A percentile compares a stretch with the other conserved stretches of the same genome.
Evolutionary conservation across 2,888 invertebrate genomes (phyloP).

Genomic region (Drosophila hamatofila): DNA sequence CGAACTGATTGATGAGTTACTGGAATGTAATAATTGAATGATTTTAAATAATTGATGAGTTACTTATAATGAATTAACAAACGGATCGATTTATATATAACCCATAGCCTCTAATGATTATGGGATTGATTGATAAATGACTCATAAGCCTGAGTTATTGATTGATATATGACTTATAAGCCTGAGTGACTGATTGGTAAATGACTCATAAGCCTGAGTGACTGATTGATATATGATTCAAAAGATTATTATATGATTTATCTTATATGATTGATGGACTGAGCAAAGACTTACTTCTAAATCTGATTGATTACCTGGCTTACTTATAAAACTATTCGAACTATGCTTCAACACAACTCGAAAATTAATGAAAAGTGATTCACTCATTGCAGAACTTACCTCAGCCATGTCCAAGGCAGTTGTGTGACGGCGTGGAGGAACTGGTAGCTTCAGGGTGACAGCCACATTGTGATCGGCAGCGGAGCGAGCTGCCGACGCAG

Average conservation of each 20-base stretch:
- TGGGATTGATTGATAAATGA: too few relatives aligned
- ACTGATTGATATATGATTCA: neutral
- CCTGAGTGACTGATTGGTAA: neutral
- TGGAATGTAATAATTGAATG: too few relatives aligned
- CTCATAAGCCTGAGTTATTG: too few relatives aligned
- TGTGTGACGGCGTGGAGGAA: conserved; percentile 89
- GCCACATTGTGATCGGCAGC: conserved; percentile 87
- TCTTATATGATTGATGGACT: neutral
- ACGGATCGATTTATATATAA: too few relatives aligned
- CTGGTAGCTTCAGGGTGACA: conserved; percentile 89
- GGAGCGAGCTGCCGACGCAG: conserved; percentile 24
- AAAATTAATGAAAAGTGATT: neutral
- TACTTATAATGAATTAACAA: too few relatives aligned
- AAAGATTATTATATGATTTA: neutral
- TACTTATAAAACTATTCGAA: neutral
- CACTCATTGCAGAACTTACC: conserved; percentile 50
- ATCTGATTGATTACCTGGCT: too few relatives aligned
- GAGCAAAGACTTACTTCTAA: neutral
- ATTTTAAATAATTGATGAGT: too few relatives aligned
- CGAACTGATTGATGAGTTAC: too few relatives aligned
- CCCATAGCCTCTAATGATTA: too few relatives aligned
- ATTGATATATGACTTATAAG: too few relatives aligned
- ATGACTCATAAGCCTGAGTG: too few relatives aligned
- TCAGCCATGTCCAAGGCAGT: conserved; percentile 86
- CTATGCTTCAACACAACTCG: neutral